Conservation (phyloP, 1,140 invertebrate genomes). For the Dinoponera quadriceps region DNA sequence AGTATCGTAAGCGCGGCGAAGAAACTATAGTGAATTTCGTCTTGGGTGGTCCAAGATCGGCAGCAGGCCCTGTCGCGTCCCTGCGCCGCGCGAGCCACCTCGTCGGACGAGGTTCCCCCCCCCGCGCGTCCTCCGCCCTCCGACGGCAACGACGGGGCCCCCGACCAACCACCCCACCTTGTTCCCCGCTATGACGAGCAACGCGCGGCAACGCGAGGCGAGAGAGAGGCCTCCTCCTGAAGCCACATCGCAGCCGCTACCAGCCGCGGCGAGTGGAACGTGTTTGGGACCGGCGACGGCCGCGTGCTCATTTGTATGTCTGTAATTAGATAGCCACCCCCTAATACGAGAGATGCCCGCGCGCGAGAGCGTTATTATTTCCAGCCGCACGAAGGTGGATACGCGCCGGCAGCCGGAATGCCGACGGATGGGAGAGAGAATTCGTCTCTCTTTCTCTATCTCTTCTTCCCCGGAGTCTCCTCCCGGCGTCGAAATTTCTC, state of each 20-base stretch:
- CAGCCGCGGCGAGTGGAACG: slow-evolving; percentile 64
- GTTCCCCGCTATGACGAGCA: slow-evolving; percentile 52
- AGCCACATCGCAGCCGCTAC: slow-evolving; percentile 66
- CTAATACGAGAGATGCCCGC: slow-evolving; percentile 68
- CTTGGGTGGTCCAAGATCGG: slow-evolving; percentile 84
- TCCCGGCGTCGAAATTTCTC: background rate
- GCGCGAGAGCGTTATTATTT: slow-evolving; percentile 61
- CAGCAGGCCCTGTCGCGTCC: slow-evolving; percentile 81
- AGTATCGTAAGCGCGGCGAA: slow-evolving; percentile 74
- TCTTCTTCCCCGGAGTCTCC: background rate
- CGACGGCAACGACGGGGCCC: slow-evolving; percentile 39
- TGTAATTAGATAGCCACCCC: slow-evolving; percentile 82
- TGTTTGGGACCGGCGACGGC: slow-evolving; percentile 36
- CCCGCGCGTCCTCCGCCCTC: slow-evolving; percentile 29
- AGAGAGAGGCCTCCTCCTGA: slow-evolving; percentile 75
- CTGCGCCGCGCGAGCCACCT: slow-evolving; percentile 82
- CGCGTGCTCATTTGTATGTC: slow-evolving; percentile 79
- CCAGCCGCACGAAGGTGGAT: slow-evolving; percentile 14
- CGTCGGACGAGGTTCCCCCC: slow-evolving; percentile 71
- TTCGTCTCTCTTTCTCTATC: too few relatives aligned
- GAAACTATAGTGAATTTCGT: slow-evolving; percentile 84
- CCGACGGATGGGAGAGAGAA: background rate
- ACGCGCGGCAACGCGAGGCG: slow-evolving; percentile 51
- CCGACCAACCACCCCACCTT: slow-evolving; percentile 7
- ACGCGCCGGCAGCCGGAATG: background rate